Conservation (phyloP, 2,888 invertebrate genomes). For the Catocala sponsa region DNA sequence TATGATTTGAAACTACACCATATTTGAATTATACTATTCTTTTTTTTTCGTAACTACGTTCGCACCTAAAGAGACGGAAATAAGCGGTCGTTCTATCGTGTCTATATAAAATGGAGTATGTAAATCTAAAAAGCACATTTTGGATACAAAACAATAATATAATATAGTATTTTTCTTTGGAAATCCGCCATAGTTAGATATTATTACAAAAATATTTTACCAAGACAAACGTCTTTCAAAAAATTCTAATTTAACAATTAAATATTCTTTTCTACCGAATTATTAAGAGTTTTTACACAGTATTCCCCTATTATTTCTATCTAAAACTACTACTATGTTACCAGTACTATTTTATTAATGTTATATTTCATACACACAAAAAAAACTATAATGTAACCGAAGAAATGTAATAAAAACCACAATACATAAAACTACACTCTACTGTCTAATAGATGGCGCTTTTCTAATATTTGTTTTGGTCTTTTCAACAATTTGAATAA, state of each 20-base stretch:
- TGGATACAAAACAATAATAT: conserved; percentile 5
- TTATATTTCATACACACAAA: conserved; percentile 31
- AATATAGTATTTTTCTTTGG: conserved; percentile 38
- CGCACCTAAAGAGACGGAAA: background rate
- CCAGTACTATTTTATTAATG: conserved; percentile 21
- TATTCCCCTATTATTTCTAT: conserved; percentile 43
- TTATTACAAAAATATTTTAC: conserved; percentile 10
- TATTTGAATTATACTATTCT: no score
- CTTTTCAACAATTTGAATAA: background rate
- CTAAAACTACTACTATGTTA: conserved; percentile 28
- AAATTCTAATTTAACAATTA: conserved; percentile 28
- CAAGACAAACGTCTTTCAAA: conserved; percentile 8
- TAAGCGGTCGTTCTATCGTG: background rate
- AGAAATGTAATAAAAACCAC: conserved; percentile 26
- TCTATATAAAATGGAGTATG: background rate
- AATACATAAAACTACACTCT: conserved; percentile 6
- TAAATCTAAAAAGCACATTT: conserved; percentile 1
- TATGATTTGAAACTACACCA: no score
- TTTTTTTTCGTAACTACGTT: no score
- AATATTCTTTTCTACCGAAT: conserved; percentile 35
- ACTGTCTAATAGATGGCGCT: conserved; percentile 31
- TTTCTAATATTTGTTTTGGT: background rate
- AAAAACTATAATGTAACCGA: conserved; percentile 24
- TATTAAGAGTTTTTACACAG: conserved; percentile 49
- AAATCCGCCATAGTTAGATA: conserved; percentile 36